Conservation (phyloP, 2,888 invertebrate genomes). For the Shargacucullia verbasci region DNA sequence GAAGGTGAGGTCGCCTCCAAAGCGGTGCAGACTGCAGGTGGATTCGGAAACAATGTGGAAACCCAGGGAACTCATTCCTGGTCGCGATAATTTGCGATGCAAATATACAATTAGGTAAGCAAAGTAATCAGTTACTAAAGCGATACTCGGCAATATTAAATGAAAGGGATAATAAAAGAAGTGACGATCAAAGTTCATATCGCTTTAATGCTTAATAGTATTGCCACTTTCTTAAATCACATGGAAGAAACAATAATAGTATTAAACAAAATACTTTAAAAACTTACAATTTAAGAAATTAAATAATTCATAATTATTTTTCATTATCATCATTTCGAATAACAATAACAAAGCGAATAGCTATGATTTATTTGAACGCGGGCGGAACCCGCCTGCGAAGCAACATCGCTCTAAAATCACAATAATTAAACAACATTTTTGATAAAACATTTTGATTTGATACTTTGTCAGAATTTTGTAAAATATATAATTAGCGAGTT, state of each 20-base stretch:
- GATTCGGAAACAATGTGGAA: too few relatives aligned
- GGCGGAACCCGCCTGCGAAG: slow-evolving; percentile 20
- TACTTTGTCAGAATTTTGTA: slow-evolving; percentile 10
- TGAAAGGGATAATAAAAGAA: slow-evolving; percentile 26
- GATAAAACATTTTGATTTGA: slow-evolving; percentile 25
- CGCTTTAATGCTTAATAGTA: slow-evolving; percentile 80
- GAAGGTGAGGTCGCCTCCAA: too few relatives aligned
- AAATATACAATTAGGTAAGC: too few relatives aligned
- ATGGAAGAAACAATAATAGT: slow-evolving; percentile 84
- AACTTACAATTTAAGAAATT: slow-evolving; percentile 80
- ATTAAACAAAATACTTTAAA: slow-evolving; percentile 80
- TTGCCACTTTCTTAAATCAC: slow-evolving; percentile 86
- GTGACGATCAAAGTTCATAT: slow-evolving; percentile 60
- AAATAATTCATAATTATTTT: slow-evolving; percentile 77
- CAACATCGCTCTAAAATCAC: slow-evolving; percentile 29
- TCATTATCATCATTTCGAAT: slow-evolving; percentile 69
- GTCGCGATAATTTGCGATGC: too few relatives aligned
- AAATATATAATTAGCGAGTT: slow-evolving; percentile 11
- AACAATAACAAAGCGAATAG: slow-evolving; percentile 86
- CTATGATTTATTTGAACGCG: slow-evolving; percentile 57
- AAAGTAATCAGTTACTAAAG: too few relatives aligned
- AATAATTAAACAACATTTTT: slow-evolving; percentile 44
- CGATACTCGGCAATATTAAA: too few relatives aligned
- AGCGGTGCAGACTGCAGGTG: too few relatives aligned
- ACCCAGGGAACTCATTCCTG: too few relatives aligned